Percentiles rank a stretch among this genome's conserved stretches.
Conservation (phyloP, 2,113 vertebrate genomes). For the Dissostichus mawsoni region DNA sequence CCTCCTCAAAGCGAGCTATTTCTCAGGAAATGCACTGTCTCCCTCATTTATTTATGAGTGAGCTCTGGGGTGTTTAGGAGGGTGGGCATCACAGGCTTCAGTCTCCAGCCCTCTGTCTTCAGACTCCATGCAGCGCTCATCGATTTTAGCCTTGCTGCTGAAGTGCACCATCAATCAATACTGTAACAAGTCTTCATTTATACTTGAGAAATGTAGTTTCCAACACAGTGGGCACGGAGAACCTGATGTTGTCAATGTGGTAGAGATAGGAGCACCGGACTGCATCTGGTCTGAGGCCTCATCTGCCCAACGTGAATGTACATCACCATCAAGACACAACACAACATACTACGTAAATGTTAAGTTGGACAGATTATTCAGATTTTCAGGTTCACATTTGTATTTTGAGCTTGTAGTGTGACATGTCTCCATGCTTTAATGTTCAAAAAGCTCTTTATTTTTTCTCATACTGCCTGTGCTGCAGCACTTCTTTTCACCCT, state of each 20-base stretch:
- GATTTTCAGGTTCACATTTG: too few relatives aligned
- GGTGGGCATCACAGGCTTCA: slow-evolving; percentile 70
- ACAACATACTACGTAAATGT: background rate
- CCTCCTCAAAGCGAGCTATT: slow-evolving; percentile 43
- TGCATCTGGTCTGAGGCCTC: slow-evolving; percentile 44
- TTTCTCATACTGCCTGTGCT: too few relatives aligned
- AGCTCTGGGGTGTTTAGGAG: slow-evolving; percentile 71
- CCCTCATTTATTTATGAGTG: slow-evolving; percentile 77
- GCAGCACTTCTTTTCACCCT: too few relatives aligned
- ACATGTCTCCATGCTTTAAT: too few relatives aligned
- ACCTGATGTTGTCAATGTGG: slow-evolving; percentile 39
- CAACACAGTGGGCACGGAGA: slow-evolving; percentile 56
- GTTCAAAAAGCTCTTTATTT: too few relatives aligned
- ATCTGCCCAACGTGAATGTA: slow-evolving; percentile 6
- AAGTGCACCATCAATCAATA: slow-evolving; percentile 84
- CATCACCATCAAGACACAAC: background rate
- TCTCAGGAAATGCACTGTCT: slow-evolving; percentile 60
- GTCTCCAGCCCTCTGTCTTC: slow-evolving; percentile 65
- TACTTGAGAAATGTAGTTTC: slow-evolving; percentile 77
- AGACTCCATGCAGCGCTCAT: slow-evolving; percentile 75
- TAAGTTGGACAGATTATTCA: background rate
- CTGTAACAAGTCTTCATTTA: slow-evolving; percentile 86
- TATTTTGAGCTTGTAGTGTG: too few relatives aligned
- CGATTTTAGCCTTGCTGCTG: slow-evolving; percentile 78
- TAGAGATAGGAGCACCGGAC: background rate